Evolutionary conservation across 2,888 invertebrate species (phyloP), one percentile per base, ranked within the genome.

Genomic region (Horisme vitalbata): DNA sequence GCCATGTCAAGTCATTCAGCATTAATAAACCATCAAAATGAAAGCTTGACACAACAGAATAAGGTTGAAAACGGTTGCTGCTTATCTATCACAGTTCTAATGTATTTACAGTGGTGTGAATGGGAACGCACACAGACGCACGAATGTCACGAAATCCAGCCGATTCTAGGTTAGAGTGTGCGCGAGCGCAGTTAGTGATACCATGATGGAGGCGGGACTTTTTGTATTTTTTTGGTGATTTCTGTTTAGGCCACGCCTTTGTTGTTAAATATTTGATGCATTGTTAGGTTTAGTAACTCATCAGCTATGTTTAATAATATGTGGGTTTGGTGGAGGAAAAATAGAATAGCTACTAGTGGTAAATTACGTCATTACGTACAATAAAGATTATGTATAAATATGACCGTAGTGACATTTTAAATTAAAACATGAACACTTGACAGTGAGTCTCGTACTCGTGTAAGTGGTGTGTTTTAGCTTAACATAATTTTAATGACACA

Each of bases 111-210:
- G 64, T 63, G 60, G 68, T 73, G 75, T 73, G 76, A 37, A 37
- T 44, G 74, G 74, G 65, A 67, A 65, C 79, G 71, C 80, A 75
- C 78, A 73, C 62, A 65, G 57, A 55, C 65, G 45, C 61, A 56
- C 68, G 74, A 81, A 79, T 87, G 87, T 87, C 88, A 87, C 87
- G 84, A 88, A 87, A 87, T 85, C 80, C 69, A 82, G 75, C 77
- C 71, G 85, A 84, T 87, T 86, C 81, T 88, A 88, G 88, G 88
- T 86, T 88, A 85, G 77, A 79, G 61, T 65, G 70, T 76, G 85
- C 83, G 85, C 82, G 71, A 68, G 83, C 83, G 83, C 79, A 62
- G 53, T 50, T 68, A 41, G 50, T 58, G 74, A 72, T 69, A 53
- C 85, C 71, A 79, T 68, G 67, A 45, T 52, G 31, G 44, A 23